phyloP scores from a whole-genome alignment of 2,113 vertebrate species.

The Pseudolaguvia tuberculata region DNA sequence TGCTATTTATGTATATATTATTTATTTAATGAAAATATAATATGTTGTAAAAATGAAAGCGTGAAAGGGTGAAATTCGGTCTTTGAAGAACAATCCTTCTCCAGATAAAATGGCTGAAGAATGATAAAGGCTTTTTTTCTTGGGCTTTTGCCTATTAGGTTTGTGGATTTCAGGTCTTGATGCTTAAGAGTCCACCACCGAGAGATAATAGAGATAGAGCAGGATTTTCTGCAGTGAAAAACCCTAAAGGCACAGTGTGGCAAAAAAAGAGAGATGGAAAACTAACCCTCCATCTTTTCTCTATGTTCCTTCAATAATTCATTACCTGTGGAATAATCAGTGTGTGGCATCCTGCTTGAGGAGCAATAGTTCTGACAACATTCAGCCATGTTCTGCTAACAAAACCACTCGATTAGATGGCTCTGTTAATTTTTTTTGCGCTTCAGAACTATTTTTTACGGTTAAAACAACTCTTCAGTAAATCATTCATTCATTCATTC shows the following conservation, averaged over 20 bases:
- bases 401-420: neutral
- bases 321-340: slow-evolving; percentile 33
- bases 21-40: too few relatives aligned
- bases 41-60: too few relatives aligned
- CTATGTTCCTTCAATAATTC: slow-evolving; percentile 41
- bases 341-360: slow-evolving; percentile 5
- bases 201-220: slow-evolving; percentile 12
- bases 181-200: neutral
- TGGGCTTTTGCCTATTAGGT: slow-evolving; percentile 27
- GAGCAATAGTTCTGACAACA: slow-evolving; percentile 2
- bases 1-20: too few relatives aligned
- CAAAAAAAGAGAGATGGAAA: neutral
- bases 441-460: too few relatives aligned
- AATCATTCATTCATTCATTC: too few relatives aligned
- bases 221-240: neutral
- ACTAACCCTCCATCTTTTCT: neutral
- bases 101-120: slow-evolving; percentile 29
- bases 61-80: neutral
- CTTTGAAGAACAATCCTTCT: slow-evolving; percentile 27
- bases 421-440: neutral
- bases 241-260: neutral
- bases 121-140: slow-evolving; percentile 13
- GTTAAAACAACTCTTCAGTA: neutral
- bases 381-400: neutral
- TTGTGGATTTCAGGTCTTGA: slow-evolving; percentile 24